These are phyloP conservation scores for Syndactyla subalaris DNA, from an alignment of 2,797 vertebrate genomes.

Conservation along the genomic window DNA sequence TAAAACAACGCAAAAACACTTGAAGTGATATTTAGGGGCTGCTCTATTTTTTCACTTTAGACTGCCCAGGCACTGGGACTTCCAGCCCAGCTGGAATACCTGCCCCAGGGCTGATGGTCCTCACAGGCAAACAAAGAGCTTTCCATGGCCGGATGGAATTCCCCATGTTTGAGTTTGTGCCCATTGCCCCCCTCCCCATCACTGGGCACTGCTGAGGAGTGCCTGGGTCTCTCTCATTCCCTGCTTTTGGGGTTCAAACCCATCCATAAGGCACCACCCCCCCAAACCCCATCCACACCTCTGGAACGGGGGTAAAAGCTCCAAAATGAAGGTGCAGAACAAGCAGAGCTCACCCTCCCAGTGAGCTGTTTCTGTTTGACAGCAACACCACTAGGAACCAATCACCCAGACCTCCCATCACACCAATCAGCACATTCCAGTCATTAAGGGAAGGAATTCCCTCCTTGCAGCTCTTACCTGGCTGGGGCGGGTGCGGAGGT, in stretches of 20 bases:
- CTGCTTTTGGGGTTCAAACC: background rate
- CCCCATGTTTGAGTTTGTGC: background rate
- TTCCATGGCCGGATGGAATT: background rate
- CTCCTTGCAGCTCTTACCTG: constrained; percentile 77
- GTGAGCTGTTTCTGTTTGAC: background rate
- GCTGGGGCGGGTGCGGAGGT: constrained; percentile 87
- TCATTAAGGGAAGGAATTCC: accelerated
- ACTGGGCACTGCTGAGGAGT: background rate
- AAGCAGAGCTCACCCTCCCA: background rate
- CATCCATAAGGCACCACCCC: too few species aligned
- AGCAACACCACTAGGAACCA: accelerated
- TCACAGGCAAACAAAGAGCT: background rate
- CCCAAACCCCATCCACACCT: background rate
- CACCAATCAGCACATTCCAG: background rate
- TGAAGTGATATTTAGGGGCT: background rate
- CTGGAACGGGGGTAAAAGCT: background rate
- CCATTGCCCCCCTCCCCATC: background rate
- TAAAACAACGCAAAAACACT: background rate
- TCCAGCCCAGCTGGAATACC: background rate
- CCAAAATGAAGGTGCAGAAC: accelerated
- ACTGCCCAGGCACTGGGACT: background rate
- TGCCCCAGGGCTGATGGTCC: background rate
- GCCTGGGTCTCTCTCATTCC: background rate
- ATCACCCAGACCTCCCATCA: accelerated
- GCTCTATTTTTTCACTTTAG: background rate